Evolutionary conservation across 2,797 vertebrate species (phyloP).

Genomic region (Arvicola amphibius): DNA sequence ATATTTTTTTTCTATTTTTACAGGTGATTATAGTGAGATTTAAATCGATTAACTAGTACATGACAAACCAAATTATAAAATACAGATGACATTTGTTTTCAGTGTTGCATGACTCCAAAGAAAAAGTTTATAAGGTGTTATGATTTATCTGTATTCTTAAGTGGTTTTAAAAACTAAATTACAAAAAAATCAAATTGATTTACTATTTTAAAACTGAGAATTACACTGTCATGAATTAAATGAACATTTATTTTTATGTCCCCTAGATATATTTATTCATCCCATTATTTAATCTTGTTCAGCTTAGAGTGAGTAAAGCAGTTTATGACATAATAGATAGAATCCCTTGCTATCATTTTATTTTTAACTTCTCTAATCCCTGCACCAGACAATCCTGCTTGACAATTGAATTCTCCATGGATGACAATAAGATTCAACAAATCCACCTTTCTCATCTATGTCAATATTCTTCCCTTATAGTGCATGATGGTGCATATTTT

Average conservation of each 20-base stretch:
- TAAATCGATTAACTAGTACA: background rate
- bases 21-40: background rate
- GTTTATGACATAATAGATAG: constrained; percentile 21
- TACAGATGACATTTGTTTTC: background rate
- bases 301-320: background rate
- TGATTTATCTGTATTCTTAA: background rate
- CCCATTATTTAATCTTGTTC: background rate
- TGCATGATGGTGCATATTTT: background rate
- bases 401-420: background rate
- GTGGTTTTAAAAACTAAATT: background rate
- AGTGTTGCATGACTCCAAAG: background rate
- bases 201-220: background rate
- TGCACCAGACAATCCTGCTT: background rate
- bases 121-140: background rate
- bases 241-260: background rate
- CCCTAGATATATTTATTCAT: background rate
- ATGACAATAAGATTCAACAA: background rate
- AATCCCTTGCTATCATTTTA: background rate
- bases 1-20: background rate
- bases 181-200: background rate
- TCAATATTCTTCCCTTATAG: background rate
- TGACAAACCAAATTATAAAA: background rate
- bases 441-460: background rate
- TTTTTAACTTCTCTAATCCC: background rate
- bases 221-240: background rate